Evolutionary conservation across 1,140 invertebrate genomes (phyloP).

Genomic region (Paraescarpia echinospica): DNA sequence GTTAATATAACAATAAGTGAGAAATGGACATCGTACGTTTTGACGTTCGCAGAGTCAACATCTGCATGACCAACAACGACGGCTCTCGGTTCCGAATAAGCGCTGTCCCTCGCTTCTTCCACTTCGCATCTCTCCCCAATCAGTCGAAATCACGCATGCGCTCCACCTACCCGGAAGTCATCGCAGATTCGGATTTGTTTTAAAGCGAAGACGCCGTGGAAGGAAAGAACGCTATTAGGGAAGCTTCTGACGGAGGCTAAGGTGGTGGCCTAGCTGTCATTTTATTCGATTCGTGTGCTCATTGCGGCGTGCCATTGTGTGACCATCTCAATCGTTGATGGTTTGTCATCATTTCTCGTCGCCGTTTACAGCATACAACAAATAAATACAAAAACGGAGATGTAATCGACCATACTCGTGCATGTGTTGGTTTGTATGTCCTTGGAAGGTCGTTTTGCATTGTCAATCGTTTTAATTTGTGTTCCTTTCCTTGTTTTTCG

Average conservation of each 20-base stretch:
- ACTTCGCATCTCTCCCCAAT: background rate
- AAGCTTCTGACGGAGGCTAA: background rate
- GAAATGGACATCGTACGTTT: background rate
- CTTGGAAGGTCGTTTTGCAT: too few relatives aligned
- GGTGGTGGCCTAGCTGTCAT: background rate
- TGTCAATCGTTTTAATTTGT: too few relatives aligned
- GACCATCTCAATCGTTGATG: too few relatives aligned
- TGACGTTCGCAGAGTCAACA: background rate
- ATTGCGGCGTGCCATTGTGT: too few relatives aligned
- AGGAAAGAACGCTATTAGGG: background rate
- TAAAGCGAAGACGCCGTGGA: background rate
- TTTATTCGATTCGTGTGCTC: background rate
- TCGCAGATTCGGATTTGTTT: background rate
- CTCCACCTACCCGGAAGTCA: background rate
- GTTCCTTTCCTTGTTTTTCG: too few relatives aligned
- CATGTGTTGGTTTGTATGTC: too few relatives aligned
- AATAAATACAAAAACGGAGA: too few relatives aligned
- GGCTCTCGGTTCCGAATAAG: background rate
- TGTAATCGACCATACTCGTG: too few relatives aligned
- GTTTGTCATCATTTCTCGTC: too few relatives aligned
- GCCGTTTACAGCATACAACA: too few relatives aligned
- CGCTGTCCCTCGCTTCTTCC: background rate
- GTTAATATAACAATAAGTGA: background rate
- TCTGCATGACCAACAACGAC: background rate
- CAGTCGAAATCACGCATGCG: background rate